phyloP scores from a whole-genome alignment of 2,888 invertebrate species.

The Lithophane ornitopus region DNA sequence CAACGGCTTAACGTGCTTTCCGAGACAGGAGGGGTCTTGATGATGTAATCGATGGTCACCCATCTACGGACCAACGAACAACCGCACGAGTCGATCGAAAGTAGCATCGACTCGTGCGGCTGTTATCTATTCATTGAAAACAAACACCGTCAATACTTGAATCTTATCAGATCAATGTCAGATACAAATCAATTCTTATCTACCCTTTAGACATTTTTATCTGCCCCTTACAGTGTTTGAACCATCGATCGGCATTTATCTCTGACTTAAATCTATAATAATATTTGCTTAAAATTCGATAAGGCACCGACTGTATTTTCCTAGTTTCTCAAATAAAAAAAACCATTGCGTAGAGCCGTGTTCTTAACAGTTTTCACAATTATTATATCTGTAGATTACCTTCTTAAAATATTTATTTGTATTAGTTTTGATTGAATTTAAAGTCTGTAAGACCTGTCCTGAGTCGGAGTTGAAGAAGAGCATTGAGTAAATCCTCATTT shows the following conservation, averaged over 20 bases:
- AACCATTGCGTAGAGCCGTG: not conserved
- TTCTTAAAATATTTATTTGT: not conserved
- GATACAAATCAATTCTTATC: slow-evolving; percentile 22
- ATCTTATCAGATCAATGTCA: slow-evolving; percentile 24
- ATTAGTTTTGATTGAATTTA: not conserved
- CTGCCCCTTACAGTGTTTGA: slow-evolving; percentile 1
- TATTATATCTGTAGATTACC: not conserved
- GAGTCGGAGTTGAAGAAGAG: too few species aligned
- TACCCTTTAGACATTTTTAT: slow-evolving; percentile 14
- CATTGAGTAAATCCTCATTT: not conserved
- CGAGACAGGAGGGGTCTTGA: too few species aligned
- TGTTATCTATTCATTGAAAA: not conserved
- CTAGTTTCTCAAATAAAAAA: not conserved
- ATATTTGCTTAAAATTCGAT: not conserved
- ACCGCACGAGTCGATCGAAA: not conserved
- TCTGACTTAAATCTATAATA: not conserved
- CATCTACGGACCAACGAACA: not conserved
- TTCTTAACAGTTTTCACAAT: not conserved
- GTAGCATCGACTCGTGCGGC: not conserved
- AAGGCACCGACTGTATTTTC: not conserved
- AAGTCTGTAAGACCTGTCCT: not conserved
- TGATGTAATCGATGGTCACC: too few species aligned
- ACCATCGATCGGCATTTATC: not conserved
- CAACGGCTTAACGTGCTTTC: not conserved
- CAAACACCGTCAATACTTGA: slow-evolving; percentile 15